Percentiles rank a stretch among this genome's conserved stretches.
phyloP scores from a whole-genome alignment of 1,140 invertebrate genomes.

The Aphidius gifuensis region DNA sequence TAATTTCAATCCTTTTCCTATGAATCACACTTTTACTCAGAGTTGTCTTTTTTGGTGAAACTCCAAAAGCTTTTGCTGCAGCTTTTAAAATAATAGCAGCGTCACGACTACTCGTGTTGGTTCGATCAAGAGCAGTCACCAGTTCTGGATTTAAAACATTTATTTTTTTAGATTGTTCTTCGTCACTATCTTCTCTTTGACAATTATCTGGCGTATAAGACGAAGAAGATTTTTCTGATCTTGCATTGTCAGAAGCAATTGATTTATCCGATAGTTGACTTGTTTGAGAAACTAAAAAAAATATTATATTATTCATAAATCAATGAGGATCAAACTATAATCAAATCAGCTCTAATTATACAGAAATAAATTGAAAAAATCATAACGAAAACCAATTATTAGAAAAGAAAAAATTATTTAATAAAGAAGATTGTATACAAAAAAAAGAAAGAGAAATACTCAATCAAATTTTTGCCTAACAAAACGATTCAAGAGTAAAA shows the following conservation, averaged over 20 bases:
- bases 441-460: no score
- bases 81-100: constrained; percentile 21
- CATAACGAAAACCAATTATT: no score
- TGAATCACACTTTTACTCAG: constrained; percentile 14
- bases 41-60: neutral
- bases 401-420: no score
- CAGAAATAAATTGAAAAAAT: no score
- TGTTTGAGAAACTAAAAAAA: constrained; percentile 1
- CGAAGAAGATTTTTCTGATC: no score
- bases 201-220: no score
- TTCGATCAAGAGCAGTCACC: constrained; percentile 22
- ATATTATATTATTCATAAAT: constrained; percentile 2
- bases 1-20: constrained; percentile 9
- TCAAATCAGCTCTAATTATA: no score
- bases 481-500: no score
- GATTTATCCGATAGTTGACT: neutral
- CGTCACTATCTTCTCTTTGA: neutral
- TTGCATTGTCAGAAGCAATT: no score
- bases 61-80: constrained; percentile 11
- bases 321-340: neutral
- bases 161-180: neutral
- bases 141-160: constrained; percentile 20
- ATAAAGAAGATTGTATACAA: no score
- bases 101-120: constrained; percentile 20
- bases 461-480: no score